Evolutionary conservation across 2,113 vertebrate species (phyloP).

Genomic region (Zosterops hypoxanthus): DNA sequence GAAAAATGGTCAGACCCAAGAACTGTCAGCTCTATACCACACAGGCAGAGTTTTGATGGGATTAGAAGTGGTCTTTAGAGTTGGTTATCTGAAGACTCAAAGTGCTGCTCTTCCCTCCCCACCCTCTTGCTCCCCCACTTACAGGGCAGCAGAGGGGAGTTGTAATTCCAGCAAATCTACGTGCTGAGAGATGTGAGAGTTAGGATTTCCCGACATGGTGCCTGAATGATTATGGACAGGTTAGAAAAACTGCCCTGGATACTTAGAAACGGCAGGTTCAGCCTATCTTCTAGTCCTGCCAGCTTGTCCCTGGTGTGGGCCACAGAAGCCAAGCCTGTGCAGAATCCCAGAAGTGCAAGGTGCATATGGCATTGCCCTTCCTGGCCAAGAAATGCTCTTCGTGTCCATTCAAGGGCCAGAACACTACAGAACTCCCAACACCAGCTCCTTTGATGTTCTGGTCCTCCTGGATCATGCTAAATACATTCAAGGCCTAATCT

Average conservation of each 20-base stretch:
- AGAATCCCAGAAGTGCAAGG: constrained; percentile 45
- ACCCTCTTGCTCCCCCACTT: constrained; percentile 42
- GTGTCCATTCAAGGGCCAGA: constrained; percentile 28
- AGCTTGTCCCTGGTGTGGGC: not conserved
- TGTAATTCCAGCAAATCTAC: constrained; percentile 56
- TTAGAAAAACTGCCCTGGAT: constrained; percentile 20
- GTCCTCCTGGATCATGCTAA: constrained; percentile 35
- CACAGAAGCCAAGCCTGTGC: constrained; percentile 20
- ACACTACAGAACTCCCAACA: constrained; percentile 17
- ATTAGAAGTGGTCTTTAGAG: constrained; percentile 25
- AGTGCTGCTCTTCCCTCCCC: constrained; percentile 56
- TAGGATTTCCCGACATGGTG: constrained; percentile 69
- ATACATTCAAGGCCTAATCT: constrained; percentile 36
- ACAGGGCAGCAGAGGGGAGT: constrained; percentile 45
- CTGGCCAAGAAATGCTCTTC: constrained; percentile 17
- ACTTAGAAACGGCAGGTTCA: not conserved
- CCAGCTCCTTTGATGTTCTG: constrained; percentile 41
- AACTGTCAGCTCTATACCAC: constrained; percentile 36
- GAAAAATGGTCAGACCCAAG: constrained; percentile 42
- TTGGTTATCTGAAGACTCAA: constrained; percentile 40
- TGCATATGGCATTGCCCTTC: constrained; percentile 56
- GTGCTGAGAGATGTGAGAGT: constrained; percentile 67
- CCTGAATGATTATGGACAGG: constrained; percentile 37
- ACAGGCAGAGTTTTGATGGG: not conserved
- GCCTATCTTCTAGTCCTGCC: constrained; percentile 42